Evolutionary conservation across 2,888 invertebrate species (phyloP), one percentile per base, ranked within the genome.

Genomic region (Andrena flavipes): DNA sequence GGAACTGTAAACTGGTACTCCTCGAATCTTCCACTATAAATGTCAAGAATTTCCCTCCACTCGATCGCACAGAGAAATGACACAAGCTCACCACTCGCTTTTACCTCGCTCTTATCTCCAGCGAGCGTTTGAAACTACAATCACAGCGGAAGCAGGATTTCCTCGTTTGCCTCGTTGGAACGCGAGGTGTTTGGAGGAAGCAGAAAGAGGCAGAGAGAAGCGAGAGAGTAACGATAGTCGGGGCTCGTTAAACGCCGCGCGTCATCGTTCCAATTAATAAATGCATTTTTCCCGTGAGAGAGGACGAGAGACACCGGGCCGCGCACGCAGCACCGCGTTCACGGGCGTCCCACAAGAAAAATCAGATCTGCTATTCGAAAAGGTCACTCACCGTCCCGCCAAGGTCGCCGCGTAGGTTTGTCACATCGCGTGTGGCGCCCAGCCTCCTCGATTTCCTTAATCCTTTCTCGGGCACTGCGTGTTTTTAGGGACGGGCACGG

Each of bases 321-420:
- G 29, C 64, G 56, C 30, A 23, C 33, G 29, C 59, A 42, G n/a
- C 23, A 30, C 29, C 5, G 63, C 63, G 26, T 48, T 23, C 54
- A 48, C 30, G 48, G 49, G 4, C 65, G 49, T 30, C 42, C 16
- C 42, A 5, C 42, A 16, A 51, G 64, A 82, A 78, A 71, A 85
- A 82, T 74, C 72, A 16, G 59, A 62, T 63, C 29, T 60, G 76
- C 82, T 65, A 72, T 80, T 73, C 74, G 83, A 88, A 87, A 91
- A 88, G 92, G 92, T 92, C 92, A 91, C 92, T 92, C 92, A 92
- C 92, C 92, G 91, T 88, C 87, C 84, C 85, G 79, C 86, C 90
- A 92, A 92, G 91, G 92, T 89, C 90, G 88, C 29, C 68, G 23
- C 59, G 13, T 42, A 49, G 29, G 69, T 74, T 67, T 69, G 35